phyloP scores from a whole-genome alignment of 2,888 invertebrate species.

The Heliconius erato region DNA sequence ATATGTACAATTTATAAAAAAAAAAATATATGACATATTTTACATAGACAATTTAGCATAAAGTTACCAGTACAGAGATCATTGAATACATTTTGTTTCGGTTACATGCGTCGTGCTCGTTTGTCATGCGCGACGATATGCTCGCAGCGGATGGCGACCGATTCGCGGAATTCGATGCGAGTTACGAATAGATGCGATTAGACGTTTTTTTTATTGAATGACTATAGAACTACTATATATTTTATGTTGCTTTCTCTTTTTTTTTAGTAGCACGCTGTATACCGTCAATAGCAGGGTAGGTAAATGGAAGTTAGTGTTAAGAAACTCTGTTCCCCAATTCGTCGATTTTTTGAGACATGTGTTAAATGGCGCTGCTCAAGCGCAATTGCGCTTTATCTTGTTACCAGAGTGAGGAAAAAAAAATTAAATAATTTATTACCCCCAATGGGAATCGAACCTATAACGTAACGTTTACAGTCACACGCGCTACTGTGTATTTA shows the following conservation, averaged over 20 bases:
- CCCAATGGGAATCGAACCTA: background rate
- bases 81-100: slow-evolving; percentile 41
- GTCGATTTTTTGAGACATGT: too few species aligned
- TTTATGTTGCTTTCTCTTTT: background rate
- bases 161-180: slow-evolving; percentile 54
- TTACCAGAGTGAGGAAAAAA: background rate
- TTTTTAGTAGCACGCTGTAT: background rate
- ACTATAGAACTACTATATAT: background rate
- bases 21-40: too few species aligned
- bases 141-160: slow-evolving; percentile 73
- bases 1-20: background rate
- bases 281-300: background rate
- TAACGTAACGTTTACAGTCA: background rate
- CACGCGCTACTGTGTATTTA: too few species aligned
- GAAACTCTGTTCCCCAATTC: too few species aligned
- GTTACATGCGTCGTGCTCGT: slow-evolving; percentile 56
- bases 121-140: slow-evolving; percentile 72
- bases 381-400: background rate
- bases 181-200: slow-evolving; percentile 27
- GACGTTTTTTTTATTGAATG: slow-evolving; percentile 7
- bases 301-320: too few species aligned
- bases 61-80: slow-evolving; percentile 21
- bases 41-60: background rate
- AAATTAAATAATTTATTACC: background rate
- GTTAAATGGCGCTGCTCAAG: too few species aligned